A percentile compares a stretch with the other conserved stretches of the same genome.
Conservation (phyloP, 2,888 invertebrate genomes). For the Periphyllus acericola region DNA sequence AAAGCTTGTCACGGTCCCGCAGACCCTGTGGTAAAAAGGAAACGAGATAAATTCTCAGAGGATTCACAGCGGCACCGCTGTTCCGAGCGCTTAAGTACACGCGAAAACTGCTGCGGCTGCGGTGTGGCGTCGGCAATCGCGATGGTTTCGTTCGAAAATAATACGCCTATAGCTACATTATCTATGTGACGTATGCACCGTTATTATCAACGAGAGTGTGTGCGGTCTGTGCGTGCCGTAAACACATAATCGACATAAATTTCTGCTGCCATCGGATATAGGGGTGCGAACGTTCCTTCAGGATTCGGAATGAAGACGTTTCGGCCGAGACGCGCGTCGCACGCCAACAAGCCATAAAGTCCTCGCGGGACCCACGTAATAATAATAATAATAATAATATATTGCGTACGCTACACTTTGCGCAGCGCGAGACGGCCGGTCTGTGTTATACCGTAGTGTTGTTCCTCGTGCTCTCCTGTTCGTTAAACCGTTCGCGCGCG, state of each 20-base stretch:
- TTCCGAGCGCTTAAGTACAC: background rate
- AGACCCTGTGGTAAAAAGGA: constrained; percentile 25
- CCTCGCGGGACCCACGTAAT: background rate
- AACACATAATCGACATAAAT: background rate
- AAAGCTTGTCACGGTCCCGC: background rate
- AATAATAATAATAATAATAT: background rate
- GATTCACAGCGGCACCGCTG: too few species aligned
- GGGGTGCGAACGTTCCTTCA: background rate
- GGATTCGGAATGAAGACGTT: background rate
- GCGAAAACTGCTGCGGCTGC: background rate
- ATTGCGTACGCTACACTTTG: background rate
- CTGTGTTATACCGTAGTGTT: too few species aligned
- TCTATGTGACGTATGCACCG: too few species aligned
- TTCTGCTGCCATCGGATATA: background rate
- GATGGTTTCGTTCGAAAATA: background rate
- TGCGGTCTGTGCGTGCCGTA: background rate
- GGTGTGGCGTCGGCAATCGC: background rate
- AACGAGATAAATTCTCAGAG: constrained; percentile 4
- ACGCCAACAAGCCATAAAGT: constrained; percentile 48
- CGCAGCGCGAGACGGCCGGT: background rate
- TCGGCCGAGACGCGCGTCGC: background rate
- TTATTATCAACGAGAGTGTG: too few species aligned
- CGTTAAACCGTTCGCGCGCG: background rate
- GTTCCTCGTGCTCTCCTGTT: background rate
- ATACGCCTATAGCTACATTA: too few species aligned